phyloP scores from a whole-genome alignment of 2,113 vertebrate genomes.

The Anolis sagrei region DNA sequence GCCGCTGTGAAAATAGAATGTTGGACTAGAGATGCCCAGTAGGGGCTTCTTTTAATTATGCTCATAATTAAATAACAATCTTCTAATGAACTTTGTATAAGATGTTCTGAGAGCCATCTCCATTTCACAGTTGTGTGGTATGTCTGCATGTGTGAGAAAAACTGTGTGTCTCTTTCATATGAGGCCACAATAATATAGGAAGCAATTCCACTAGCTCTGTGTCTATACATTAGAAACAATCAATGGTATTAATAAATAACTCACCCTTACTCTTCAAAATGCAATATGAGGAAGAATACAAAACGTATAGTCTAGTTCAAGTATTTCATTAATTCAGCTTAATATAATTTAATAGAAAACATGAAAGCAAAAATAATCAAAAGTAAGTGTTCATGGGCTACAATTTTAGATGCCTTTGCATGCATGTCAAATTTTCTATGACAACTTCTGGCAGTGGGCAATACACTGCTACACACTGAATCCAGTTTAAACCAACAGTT shows the following conservation, averaged over 20 bases:
- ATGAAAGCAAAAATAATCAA: not conserved
- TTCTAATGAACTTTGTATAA: not conserved
- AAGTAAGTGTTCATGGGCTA: not conserved
- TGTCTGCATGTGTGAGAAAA: not conserved
- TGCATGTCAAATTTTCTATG: conserved; percentile 51
- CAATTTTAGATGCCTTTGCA: conserved; percentile 34
- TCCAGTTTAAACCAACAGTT: conserved; percentile 57
- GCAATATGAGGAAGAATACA: no score
- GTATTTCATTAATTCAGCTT: not conserved
- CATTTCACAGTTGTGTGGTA: not conserved
- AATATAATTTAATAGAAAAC: not conserved
- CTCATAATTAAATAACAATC: conserved; percentile 11
- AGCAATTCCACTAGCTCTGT: not conserved
- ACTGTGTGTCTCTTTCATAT: no score
- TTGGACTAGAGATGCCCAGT: not conserved
- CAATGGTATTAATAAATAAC: no score
- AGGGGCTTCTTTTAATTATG: not conserved
- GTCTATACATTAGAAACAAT: not conserved
- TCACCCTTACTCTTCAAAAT: not conserved
- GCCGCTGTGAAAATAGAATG: not conserved
- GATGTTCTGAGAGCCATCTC: not conserved
- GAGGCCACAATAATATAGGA: not conserved
- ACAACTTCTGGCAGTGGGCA: conserved; percentile 49
- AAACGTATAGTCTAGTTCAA: no score
- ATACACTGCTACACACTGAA: conserved; percentile 16